Evolutionary conservation across 2,113 vertebrate genomes (phyloP), one percentile per base, ranked within the genome.

Genomic region (Erythrocercus mccallii): DNA sequence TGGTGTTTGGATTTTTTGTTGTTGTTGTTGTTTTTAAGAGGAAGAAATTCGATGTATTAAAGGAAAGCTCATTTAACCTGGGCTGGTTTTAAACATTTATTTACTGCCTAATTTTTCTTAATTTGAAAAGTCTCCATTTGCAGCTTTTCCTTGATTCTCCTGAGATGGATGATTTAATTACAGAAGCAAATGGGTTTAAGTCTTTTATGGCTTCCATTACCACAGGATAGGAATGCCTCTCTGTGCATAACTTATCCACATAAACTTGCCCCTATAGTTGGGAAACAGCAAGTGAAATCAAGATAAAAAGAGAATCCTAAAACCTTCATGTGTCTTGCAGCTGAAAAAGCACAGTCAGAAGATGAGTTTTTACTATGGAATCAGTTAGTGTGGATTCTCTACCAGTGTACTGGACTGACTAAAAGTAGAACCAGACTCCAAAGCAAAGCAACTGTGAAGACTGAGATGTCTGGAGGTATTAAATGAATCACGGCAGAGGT

Each of bases 391-490:
- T 60, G 44, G n/a, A 4, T 74, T 81, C 24, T 54, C 21, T 68
- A 24, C 9, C 6, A 85, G 35, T 37, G 23, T 11, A 4, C 16
- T 91, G 27, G 37, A 20, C 44, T 74, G 66, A 58, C 18, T 85
- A 25, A 68, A 93, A 69, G n/a, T 51, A 37, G 60, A 62, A 54
- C 15, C 37, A 68, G 21, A 54, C 16, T 81, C 44, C 50, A 88
- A 83, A 76, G 8, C 12, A 79, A 64, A 71, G 5, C 15, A 81
- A 5, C 7, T 76, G n/a, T 57, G 40, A 42, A 56, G 73, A 85
- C 56, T 88, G 94, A 92, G 88, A 88, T 65, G 47, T 94, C 92
- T 94, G 62, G 90, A 96, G 79, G 71, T 69, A 78, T 86, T 92
- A 92, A 95, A 53, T 92, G 83, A 84, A 92, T 95, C 86, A 95